Evolutionary conservation across 2,797 vertebrate genomes (phyloP).

Genomic region (Tragopan temminckii): DNA sequence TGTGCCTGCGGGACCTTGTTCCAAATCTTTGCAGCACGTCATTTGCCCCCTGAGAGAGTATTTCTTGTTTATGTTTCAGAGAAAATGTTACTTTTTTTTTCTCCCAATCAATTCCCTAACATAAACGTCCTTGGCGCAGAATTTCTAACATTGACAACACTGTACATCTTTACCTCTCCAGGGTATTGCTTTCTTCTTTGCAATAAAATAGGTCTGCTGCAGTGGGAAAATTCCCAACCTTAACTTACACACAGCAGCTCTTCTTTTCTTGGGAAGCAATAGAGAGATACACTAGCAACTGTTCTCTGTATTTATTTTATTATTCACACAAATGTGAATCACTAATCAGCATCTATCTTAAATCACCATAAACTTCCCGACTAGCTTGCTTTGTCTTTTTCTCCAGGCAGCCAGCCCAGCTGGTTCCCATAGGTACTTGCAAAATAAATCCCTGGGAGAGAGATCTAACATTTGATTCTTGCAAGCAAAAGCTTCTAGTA

Average conservation of each 20-base stretch:
- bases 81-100: background rate
- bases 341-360: constrained; percentile 37
- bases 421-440: constrained; percentile 49
- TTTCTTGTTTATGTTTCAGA: constrained; percentile 40
- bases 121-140: background rate
- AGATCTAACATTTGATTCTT: constrained; percentile 53
- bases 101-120: constrained; percentile 20
- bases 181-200: constrained; percentile 27
- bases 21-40: background rate
- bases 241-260: background rate
- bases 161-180: constrained; percentile 43
- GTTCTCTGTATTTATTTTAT: constrained; percentile 1
- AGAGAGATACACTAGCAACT: constrained; percentile 7
- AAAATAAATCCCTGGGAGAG: constrained; percentile 62
- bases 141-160: constrained; percentile 4
- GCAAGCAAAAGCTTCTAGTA: constrained; percentile 19
- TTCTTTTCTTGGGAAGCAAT: background rate
- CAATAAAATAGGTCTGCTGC: constrained; percentile 22
- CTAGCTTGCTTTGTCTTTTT: constrained; percentile 52
- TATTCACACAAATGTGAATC: constrained; percentile 47
- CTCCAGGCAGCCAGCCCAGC: constrained; percentile 33
- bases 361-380: constrained; percentile 52
- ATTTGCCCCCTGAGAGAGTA: background rate
- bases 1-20: background rate
- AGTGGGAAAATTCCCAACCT: constrained; percentile 19